Evolutionary conservation across 2,113 vertebrate genomes (phyloP).

Genomic region (Eurystomus gularis): DNA sequence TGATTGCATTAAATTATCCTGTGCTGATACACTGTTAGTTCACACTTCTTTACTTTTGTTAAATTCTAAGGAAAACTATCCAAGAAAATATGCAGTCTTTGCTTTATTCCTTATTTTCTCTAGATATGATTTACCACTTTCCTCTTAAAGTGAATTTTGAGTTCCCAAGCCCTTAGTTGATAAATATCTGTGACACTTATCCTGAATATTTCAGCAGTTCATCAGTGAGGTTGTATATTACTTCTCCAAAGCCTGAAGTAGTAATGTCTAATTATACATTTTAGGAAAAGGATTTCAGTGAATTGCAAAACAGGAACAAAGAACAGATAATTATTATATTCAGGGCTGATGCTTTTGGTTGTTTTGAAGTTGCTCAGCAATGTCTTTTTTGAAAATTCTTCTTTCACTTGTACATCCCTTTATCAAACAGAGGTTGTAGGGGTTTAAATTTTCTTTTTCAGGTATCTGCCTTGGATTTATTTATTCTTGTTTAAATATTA

Average conservation of each 20-base stretch:
- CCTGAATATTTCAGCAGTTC: not conserved
- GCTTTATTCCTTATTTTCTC: not conserved
- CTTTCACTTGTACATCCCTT: not conserved
- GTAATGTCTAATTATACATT: not conserved
- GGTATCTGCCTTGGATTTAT: not conserved
- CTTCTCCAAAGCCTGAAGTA: not conserved
- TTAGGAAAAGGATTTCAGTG: not conserved
- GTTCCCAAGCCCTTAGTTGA: not conserved
- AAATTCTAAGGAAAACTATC: not conserved
- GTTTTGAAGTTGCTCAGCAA: not conserved
- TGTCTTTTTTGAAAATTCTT: not conserved
- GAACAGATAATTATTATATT: not conserved
- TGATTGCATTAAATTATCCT: not conserved
- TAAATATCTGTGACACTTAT: not conserved
- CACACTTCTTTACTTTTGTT: not conserved
- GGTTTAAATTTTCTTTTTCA: not conserved
- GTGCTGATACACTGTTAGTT: not conserved
- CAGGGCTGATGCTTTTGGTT: not conserved
- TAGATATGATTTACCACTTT: not conserved
- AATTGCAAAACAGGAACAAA: not conserved
- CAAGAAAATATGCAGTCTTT: not conserved
- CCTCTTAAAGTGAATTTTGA: not conserved
- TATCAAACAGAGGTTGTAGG: not conserved
- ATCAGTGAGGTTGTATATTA: not conserved
- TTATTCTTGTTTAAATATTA: not conserved